A percentile compares a stretch with the other conserved stretches of the same genome.
These are phyloP conservation scores for Gastracanthus pulcherrimus DNA, from an alignment of 2,888 invertebrate genomes.

Conservation along the genomic window DNA sequence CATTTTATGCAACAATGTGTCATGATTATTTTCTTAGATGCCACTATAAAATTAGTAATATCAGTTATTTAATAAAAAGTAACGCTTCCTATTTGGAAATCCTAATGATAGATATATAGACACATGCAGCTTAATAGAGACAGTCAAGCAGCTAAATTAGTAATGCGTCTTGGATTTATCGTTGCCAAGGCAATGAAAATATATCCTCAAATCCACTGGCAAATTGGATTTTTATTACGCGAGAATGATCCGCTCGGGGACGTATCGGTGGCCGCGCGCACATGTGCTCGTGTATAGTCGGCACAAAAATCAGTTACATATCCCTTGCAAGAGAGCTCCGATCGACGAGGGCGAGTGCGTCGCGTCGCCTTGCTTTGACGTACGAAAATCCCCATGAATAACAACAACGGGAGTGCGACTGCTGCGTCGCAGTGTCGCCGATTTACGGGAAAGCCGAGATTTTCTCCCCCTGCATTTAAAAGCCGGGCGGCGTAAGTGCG, in stretches of 20 bases:
- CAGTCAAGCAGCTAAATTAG: constrained; percentile 18
- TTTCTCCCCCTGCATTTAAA: constrained; percentile 2
- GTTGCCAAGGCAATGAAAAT: constrained; percentile 28
- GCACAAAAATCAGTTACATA: constrained; percentile 36
- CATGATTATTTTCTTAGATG: too few relatives aligned
- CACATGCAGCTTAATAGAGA: background rate
- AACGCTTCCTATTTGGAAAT: too few relatives aligned
- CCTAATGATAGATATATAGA: background rate
- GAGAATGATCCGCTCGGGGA: constrained; percentile 42
- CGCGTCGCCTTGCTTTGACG: constrained; percentile 44
- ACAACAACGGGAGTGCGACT: constrained; percentile 28
- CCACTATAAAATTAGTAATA: background rate
- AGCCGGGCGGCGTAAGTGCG: background rate
- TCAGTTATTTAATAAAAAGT: too few relatives aligned
- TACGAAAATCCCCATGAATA: constrained; percentile 53
- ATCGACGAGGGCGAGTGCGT: background rate
- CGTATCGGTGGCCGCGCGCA: background rate
- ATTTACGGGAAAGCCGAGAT: constrained; percentile 53
- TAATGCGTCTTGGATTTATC: constrained; percentile 9
- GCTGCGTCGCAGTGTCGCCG: constrained; percentile 6
- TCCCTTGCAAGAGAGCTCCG: background rate
- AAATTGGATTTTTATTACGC: constrained; percentile 53
- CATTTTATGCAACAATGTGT: background rate
- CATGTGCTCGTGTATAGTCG: constrained; percentile 15
- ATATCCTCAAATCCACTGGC: constrained; percentile 37